Percentiles rank a stretch among this genome's conserved stretches.
Evolutionary conservation across 2,797 vertebrate genomes (phyloP).

Genomic region (Myotis findleyi): DNA sequence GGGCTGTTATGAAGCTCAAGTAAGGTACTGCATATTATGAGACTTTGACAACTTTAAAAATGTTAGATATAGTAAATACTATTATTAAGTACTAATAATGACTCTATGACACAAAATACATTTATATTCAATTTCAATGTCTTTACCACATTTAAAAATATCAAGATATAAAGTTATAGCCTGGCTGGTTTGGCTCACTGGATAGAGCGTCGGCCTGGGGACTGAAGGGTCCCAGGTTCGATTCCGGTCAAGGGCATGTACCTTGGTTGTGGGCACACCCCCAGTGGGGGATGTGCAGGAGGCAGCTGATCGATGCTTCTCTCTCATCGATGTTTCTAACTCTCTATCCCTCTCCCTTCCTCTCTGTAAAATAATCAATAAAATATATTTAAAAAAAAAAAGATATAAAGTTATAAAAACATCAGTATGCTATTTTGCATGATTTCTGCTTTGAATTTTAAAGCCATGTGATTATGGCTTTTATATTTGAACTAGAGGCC

Average conservation of each 20-base stretch:
- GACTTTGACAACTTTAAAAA: slow-evolving; percentile 39
- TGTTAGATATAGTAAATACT: neutral
- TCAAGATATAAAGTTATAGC: neutral
- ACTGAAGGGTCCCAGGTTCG: no score
- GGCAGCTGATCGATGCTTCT: no score
- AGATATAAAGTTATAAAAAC: neutral
- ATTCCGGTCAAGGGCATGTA: no score
- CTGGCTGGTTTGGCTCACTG: no score
- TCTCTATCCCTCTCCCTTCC: no score
- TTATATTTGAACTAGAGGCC: neutral
- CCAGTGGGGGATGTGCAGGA: no score
- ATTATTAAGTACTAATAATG: slow-evolving; percentile 44
- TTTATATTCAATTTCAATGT: slow-evolving; percentile 30
- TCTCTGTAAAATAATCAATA: no score
- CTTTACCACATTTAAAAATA: slow-evolving; percentile 14
- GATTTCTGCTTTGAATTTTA: slow-evolving; percentile 51
- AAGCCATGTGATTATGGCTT: neutral
- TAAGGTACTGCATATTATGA: slow-evolving; percentile 37
- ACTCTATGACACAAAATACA: neutral
- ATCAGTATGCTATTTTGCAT: neutral
- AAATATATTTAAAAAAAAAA: no score
- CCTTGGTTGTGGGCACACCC: no score
- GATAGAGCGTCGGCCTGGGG: no score
- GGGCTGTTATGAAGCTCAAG: neutral
- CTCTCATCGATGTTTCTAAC: no score